phyloP scores from a whole-genome alignment of 2,797 vertebrate species.

The Platyrinchus mystaceus region DNA sequence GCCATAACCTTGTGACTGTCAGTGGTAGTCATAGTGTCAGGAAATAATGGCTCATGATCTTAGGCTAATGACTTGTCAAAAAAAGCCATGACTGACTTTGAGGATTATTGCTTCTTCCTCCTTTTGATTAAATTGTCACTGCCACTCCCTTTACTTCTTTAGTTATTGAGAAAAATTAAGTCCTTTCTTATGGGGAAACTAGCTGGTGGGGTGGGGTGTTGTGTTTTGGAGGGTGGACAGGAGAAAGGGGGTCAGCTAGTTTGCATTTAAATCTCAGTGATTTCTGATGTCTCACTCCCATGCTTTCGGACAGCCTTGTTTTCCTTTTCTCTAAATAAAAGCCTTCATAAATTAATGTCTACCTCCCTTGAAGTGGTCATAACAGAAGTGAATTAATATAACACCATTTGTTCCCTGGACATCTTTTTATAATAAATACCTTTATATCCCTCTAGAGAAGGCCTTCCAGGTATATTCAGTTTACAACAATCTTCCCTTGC shows the following conservation, averaged over 20 bases:
- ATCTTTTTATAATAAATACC: neutral
- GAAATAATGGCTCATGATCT: neutral
- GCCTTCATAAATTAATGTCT: neutral
- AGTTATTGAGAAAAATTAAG: neutral
- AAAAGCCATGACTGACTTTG: neutral
- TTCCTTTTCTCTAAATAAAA: neutral
- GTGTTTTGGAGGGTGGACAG: neutral
- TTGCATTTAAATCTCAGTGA: neutral
- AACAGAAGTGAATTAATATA: neutral
- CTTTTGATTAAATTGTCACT: neutral
- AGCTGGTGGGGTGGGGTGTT: neutral
- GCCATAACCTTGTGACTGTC: neutral
- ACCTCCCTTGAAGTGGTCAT: neutral
- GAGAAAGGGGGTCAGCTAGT: neutral
- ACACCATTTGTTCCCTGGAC: neutral
- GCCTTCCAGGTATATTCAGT: neutral
- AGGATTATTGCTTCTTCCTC: neutral
- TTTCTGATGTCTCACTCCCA: neutral
- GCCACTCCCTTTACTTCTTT: neutral
- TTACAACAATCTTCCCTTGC: neutral
- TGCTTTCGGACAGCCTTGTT: neutral
- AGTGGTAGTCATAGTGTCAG: neutral
- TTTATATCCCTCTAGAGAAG: neutral
- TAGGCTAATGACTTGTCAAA: slow-evolving; percentile 4
- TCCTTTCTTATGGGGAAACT: neutral